Evolutionary conservation across 2,888 invertebrate genomes (phyloP).

Genomic region (Mongoloraphidia duomilia): DNA sequence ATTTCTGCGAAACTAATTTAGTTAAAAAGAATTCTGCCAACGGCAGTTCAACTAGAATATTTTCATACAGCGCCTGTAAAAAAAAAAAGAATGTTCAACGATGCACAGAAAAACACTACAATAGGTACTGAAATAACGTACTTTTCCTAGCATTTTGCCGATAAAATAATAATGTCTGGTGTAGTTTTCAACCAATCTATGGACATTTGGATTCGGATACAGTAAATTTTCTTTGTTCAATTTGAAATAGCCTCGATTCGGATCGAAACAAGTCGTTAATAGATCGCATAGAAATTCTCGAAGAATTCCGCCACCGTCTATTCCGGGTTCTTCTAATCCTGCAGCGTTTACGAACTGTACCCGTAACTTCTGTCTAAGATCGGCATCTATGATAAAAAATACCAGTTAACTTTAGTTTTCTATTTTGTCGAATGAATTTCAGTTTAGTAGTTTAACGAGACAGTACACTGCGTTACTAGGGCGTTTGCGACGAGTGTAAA

Average conservation of each 20-base stretch:
- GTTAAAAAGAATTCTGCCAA: slow-evolving; percentile 93
- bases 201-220: slow-evolving; percentile 91
- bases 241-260: slow-evolving; percentile 85
- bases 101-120: too few species aligned
- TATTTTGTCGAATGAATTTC: background rate
- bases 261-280: slow-evolving; percentile 89
- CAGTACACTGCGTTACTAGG: too few species aligned
- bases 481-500: background rate
- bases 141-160: slow-evolving; percentile 87
- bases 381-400: slow-evolving; percentile 49
- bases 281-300: slow-evolving; percentile 90
- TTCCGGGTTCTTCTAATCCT: slow-evolving; percentile 88
- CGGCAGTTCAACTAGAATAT: slow-evolving; percentile 84
- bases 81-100: slow-evolving; percentile 7
- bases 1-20: slow-evolving; percentile 64
- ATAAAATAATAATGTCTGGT: slow-evolving; percentile 87
- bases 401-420: background rate
- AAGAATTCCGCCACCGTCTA: slow-evolving; percentile 95
- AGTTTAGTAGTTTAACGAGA: background rate
- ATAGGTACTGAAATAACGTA: slow-evolving; percentile 21
- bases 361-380: slow-evolving; percentile 69
- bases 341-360: slow-evolving; percentile 83
- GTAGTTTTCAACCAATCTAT: slow-evolving; percentile 71
- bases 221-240: slow-evolving; percentile 83
- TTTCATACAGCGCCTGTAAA: slow-evolving; percentile 78